Evolutionary conservation across 2,797 vertebrate genomes (phyloP).

Genomic region (Smutsia gigantea): DNA sequence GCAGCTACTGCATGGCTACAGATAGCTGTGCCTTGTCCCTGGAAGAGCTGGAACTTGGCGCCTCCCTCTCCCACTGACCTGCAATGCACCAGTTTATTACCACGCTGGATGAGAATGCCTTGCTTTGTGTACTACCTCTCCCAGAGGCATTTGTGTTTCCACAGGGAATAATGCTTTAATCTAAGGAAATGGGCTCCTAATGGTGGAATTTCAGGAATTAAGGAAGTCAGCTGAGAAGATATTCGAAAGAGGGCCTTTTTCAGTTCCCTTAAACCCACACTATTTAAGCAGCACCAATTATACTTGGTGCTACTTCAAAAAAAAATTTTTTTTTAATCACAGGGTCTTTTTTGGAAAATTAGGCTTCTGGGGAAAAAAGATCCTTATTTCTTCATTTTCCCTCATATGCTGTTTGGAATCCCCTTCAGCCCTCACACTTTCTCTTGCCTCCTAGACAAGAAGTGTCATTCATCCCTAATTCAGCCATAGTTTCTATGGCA

Average conservation of each 20-base stretch:
- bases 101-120: background rate
- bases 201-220: constrained; percentile 4
- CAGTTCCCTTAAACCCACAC: background rate
- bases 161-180: background rate
- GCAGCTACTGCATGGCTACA: background rate
- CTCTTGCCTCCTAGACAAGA: background rate
- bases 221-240: constrained; percentile 24
- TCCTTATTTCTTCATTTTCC: background rate
- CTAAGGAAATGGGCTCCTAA: constrained; percentile 1
- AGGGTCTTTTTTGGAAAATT: background rate
- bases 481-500: background rate
- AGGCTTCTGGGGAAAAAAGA: background rate
- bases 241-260: constrained; percentile 47
- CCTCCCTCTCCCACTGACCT: background rate
- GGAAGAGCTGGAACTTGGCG: background rate
- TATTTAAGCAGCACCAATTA: constrained; percentile 18
- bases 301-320: background rate
- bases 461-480: background rate
- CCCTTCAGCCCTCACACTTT: background rate
- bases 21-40: background rate
- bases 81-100: background rate
- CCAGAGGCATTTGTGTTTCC: background rate
- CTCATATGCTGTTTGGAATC: background rate
- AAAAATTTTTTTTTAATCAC: background rate
- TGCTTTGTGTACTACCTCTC: background rate